These are phyloP conservation scores for Sinohyriopsis cumingii DNA, from an alignment of 2,888 invertebrate genomes.

Conservation along the genomic window DNA sequence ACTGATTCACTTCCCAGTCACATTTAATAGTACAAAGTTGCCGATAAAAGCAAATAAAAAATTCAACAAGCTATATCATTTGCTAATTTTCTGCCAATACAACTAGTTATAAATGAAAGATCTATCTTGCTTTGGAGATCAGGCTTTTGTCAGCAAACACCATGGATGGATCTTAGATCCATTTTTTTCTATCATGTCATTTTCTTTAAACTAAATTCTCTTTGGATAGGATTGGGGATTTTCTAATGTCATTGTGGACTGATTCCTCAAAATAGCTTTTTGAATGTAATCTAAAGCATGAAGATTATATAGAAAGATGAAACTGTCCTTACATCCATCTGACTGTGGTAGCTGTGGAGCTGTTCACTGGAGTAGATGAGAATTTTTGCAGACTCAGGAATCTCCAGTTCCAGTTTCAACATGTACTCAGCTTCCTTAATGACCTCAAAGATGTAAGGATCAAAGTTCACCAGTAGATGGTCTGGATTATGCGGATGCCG, in stretches of 20 bases:
- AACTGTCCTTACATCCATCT: slow-evolving; percentile 76
- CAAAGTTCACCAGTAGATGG: slow-evolving; percentile 80
- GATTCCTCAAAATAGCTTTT: not conserved
- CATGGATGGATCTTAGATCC: too few species aligned
- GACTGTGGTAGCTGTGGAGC: slow-evolving; percentile 78
- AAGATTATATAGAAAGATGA: not conserved
- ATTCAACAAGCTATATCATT: too few species aligned
- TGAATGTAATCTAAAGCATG: not conserved
- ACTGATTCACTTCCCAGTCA: too few species aligned
- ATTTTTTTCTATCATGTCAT: too few species aligned
- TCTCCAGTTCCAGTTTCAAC: slow-evolving; percentile 82
- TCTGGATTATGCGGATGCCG: slow-evolving; percentile 80
- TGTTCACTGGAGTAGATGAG: slow-evolving; percentile 83
- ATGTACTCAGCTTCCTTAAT: slow-evolving; percentile 88
- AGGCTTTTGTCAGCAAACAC: too few species aligned
- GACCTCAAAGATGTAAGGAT: slow-evolving; percentile 84
- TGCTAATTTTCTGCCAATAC: too few species aligned
- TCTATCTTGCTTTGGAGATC: too few species aligned
- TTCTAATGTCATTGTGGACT: not conserved
- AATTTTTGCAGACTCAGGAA: slow-evolving; percentile 85
- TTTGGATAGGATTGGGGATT: too few species aligned
- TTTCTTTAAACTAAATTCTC: too few species aligned
- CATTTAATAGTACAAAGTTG: too few species aligned
- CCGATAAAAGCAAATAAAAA: too few species aligned
- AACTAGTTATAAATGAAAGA: too few species aligned